Conservation (phyloP, 1,140 invertebrate species). For the Mesaphorura yosii region DNA sequence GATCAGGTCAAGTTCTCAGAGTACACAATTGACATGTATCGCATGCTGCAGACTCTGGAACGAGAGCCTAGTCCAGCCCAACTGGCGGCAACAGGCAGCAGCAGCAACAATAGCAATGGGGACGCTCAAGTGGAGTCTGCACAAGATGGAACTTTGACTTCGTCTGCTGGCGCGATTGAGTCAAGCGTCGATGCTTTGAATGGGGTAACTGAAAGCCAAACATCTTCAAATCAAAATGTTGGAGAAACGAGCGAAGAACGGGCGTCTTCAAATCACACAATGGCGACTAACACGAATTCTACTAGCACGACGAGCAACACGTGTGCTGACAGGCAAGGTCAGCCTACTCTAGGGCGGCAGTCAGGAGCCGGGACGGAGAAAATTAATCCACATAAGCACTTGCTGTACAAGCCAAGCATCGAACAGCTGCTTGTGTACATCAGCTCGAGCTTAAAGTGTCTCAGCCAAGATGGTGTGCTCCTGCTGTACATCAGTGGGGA, state of each 20-base stretch:
- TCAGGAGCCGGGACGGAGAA: constrained; percentile 50
- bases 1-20: constrained; percentile 98
- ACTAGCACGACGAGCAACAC: not conserved
- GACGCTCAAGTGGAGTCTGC: too few relatives aligned
- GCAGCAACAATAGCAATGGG: constrained; percentile 26
- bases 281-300: not conserved
- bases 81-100: not conserved
- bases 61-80: constrained; percentile 52
- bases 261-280: too few relatives aligned
- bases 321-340: too few relatives aligned
- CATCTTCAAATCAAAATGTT: too few relatives aligned
- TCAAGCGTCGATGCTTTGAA: too few relatives aligned
- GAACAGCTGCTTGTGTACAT: constrained; percentile 87
- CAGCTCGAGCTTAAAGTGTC: constrained; percentile 84
- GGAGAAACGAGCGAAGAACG: too few relatives aligned
- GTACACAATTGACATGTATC: constrained; percentile 94
- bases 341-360: constrained; percentile 28
- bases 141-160: too few relatives aligned
- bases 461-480: constrained; percentile 78
- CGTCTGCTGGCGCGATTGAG: not conserved
- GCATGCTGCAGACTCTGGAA: constrained; percentile 90
- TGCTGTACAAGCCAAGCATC: constrained; percentile 88
- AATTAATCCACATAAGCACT: constrained; percentile 94
- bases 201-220: too few relatives aligned
- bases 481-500: constrained; percentile 89